Conservation (phyloP, 2,113 vertebrate species). For the Oreochromis niloticus region DNA sequence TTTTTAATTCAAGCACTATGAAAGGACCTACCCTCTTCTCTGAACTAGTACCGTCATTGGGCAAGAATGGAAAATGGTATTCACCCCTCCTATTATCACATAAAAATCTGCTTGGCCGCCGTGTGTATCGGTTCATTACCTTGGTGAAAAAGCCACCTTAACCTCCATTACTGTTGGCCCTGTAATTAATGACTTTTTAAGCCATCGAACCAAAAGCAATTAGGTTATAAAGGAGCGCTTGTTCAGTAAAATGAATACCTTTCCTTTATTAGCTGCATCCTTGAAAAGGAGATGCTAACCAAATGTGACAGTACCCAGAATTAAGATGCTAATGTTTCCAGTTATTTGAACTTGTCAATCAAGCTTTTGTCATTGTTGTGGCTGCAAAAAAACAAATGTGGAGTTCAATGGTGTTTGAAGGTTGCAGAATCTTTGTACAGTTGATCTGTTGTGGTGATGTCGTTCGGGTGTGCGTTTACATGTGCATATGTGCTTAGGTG, state of each 20-base stretch:
- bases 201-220: conserved; percentile 76
- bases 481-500: background rate
- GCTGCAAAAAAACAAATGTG: background rate
- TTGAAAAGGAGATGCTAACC: conserved; percentile 67
- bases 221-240: conserved; percentile 73
- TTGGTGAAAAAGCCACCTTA: conserved; percentile 72
- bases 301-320: conserved; percentile 65
- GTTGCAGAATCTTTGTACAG: conserved; percentile 19
- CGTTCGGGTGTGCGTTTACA: background rate
- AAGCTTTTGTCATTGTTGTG: conserved; percentile 10
- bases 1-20: conserved; percentile 32
- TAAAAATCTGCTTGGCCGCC: conserved; percentile 61
- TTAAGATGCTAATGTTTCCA: conserved; percentile 67
- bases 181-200: conserved; percentile 81
- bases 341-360: conserved; percentile 67
- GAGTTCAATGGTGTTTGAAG: conserved; percentile 59
- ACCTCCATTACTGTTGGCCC: conserved; percentile 70
- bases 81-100: conserved; percentile 67
- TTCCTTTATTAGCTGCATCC: conserved; percentile 69
- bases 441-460: background rate
- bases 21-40: conserved; percentile 40
- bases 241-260: conserved; percentile 66
- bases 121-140: conserved; percentile 69
- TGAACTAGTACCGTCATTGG: conserved; percentile 37
- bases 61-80: conserved; percentile 50